These are phyloP conservation scores for Bombus pyrosoma DNA, from an alignment of 1,140 invertebrate genomes.

Conservation along the genomic window DNA sequence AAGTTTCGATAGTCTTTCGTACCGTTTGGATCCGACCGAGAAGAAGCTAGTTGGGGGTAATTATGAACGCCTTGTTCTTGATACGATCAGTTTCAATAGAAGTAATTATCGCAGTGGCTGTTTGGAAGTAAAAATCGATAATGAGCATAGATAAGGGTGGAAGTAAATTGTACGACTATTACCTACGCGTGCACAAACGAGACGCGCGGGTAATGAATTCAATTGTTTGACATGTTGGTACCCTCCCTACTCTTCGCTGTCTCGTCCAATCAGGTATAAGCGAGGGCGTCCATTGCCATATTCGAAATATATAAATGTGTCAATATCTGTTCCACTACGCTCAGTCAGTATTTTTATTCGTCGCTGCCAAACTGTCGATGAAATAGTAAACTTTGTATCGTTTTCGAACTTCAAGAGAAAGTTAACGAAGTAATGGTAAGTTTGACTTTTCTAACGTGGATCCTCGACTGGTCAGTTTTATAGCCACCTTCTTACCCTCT, in stretches of 20 bases:
- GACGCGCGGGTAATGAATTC: conserved; percentile 65
- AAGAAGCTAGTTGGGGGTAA: conserved; percentile 49
- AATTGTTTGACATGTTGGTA: conserved; percentile 61
- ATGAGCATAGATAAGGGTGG: conserved; percentile 58
- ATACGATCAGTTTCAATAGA: conserved; percentile 66
- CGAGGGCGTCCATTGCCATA: conserved; percentile 60
- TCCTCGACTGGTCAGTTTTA: not conserved
- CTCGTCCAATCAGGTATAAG: conserved; percentile 59
- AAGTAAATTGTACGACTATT: conserved; percentile 65
- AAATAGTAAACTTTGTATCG: conserved; percentile 20
- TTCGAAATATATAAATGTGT: conserved; percentile 72
- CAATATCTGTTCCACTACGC: conserved; percentile 61
- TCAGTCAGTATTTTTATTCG: conserved; percentile 64
- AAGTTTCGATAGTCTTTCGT: conserved; percentile 22
- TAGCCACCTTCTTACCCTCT: not conserved
- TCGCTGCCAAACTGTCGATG: conserved; percentile 51
- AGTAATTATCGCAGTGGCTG: conserved; percentile 57
- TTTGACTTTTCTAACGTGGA: not conserved
- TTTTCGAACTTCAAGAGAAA: conserved; percentile 13
- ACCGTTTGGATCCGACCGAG: not conserved
- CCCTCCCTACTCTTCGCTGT: conserved; percentile 58
- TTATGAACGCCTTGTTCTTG: conserved; percentile 54
- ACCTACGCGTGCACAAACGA: conserved; percentile 53
- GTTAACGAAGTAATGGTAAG: conserved; percentile 32
- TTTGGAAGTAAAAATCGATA: conserved; percentile 66